These are phyloP conservation scores for Hylia prasina DNA, from an alignment of 2,113 vertebrate genomes.

Conservation along the genomic window DNA sequence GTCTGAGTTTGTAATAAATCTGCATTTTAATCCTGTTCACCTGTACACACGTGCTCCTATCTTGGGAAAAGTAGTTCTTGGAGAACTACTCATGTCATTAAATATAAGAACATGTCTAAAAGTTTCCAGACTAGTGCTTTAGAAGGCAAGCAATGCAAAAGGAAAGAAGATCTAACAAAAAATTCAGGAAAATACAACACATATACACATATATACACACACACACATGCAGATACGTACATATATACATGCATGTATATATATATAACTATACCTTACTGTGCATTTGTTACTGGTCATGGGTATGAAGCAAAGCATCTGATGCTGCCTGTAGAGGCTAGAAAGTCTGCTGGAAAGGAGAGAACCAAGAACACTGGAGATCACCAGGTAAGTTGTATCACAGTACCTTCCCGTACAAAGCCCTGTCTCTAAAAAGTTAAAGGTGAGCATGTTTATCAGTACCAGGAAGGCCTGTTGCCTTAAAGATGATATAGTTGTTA, in stretches of 20 bases:
- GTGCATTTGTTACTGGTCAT: not conserved
- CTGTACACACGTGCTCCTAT: rapidly evolving
- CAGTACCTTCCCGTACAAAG: not conserved
- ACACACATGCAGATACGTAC: rapidly evolving
- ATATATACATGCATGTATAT: too few relatives aligned
- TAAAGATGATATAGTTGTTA: not conserved
- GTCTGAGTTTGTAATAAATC: not conserved
- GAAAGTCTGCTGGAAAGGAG: not conserved
- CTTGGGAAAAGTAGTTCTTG: not conserved
- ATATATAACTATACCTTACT: not conserved
- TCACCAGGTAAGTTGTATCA: not conserved
- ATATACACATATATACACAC: rapidly evolving
- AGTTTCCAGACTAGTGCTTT: not conserved
- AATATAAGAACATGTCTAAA: not conserved
- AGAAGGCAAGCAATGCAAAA: not conserved
- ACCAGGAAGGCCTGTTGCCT: not conserved
- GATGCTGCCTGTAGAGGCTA: not conserved
- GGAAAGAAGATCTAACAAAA: not conserved
- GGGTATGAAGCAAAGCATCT: not conserved
- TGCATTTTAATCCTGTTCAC: not conserved
- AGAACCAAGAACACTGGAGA: not conserved
- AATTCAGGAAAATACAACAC: not conserved
- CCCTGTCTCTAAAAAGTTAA: not conserved
- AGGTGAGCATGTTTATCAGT: not conserved
- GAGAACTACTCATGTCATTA: not conserved